These are phyloP conservation scores for Sebastes hubbsi DNA, from an alignment of 2,797 vertebrate genomes.

Conservation along the genomic window DNA sequence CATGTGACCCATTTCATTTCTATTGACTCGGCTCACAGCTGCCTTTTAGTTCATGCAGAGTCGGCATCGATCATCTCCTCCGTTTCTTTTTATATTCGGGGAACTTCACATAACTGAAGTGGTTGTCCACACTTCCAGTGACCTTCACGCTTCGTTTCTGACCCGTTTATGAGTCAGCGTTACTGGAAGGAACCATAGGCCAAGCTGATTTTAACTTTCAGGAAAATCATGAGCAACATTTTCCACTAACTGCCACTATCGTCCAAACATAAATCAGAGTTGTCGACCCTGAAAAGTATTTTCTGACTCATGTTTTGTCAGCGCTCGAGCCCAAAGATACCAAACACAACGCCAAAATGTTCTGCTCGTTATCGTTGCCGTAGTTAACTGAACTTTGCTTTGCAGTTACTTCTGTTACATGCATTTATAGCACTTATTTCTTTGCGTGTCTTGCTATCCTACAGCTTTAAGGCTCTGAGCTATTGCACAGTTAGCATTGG, in stretches of 20 bases:
- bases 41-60: background rate
- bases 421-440: background rate
- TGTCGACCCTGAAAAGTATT: background rate
- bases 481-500: background rate
- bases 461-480: background rate
- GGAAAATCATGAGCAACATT: background rate
- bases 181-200: conserved; percentile 19
- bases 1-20: conserved; percentile 2
- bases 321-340: background rate
- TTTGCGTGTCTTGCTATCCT: background rate
- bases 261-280: background rate
- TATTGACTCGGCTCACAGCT: conserved; percentile 14
- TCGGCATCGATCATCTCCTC: background rate
- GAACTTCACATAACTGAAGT: background rate
- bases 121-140: background rate
- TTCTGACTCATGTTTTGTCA: background rate
- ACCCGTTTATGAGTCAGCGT: conserved; percentile 28
- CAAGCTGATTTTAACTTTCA: background rate
- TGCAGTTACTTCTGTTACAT: background rate
- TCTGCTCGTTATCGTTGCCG: background rate
- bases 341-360: background rate
- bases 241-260: background rate
- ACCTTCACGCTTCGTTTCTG: conserved; percentile 1
- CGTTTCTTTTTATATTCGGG: background rate
- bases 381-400: background rate